Evolutionary conservation across 2,797 vertebrate species (phyloP).

Genomic region (Artibeus lituratus): DNA sequence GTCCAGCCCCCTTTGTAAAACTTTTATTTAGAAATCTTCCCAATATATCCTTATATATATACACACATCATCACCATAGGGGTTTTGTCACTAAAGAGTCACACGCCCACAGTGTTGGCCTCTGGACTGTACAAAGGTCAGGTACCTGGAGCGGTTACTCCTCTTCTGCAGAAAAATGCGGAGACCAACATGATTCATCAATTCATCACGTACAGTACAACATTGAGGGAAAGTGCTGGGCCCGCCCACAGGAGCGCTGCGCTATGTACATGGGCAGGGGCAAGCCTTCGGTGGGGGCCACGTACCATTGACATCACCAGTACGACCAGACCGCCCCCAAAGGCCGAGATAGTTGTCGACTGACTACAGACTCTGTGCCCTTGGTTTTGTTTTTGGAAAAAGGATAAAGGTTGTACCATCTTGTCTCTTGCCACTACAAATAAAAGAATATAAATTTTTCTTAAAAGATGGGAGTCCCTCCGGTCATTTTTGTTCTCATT

Average conservation of each 20-base stretch:
- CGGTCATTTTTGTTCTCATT: not conserved
- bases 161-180: conserved; percentile 87
- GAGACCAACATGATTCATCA: conserved; percentile 83
- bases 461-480: conserved; percentile 32
- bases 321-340: conserved; percentile 76
- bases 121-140: conserved; percentile 80
- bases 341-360: not conserved
- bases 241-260: conserved; percentile 53
- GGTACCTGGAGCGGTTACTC: conserved; percentile 89
- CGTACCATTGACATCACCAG: conserved; percentile 84
- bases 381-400: conserved; percentile 56
- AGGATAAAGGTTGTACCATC: conserved; percentile 80
- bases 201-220: conserved; percentile 84
- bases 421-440: conserved; percentile 58
- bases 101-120: conserved; percentile 84
- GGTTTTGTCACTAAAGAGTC: conserved; percentile 83
- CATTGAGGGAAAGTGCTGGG: conserved; percentile 80
- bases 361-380: conserved; percentile 56
- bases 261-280: conserved; percentile 78
- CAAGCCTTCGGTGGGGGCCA: conserved; percentile 71
- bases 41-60: conserved; percentile 90
- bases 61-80: conserved; percentile 87
- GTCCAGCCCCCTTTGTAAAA: conserved; percentile 82
- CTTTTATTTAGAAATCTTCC: conserved; percentile 91
- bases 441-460: conserved; percentile 16